These are phyloP conservation scores for Mormoops blainvillei DNA, from an alignment of 2,113 vertebrate genomes.

Conservation along the genomic window DNA sequence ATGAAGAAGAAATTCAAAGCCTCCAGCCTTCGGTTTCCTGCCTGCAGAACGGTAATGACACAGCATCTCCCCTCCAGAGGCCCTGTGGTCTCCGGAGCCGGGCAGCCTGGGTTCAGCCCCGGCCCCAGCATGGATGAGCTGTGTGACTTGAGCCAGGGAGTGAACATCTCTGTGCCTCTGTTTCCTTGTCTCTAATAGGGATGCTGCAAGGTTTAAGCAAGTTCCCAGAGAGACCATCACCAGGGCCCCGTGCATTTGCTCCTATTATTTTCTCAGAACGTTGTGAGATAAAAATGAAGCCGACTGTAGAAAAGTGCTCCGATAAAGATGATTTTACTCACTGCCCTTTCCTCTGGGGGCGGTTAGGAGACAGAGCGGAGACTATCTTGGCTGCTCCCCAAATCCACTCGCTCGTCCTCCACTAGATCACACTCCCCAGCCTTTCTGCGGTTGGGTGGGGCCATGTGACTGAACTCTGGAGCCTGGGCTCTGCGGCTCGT, in stretches of 20 bases:
- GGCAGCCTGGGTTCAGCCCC: neutral
- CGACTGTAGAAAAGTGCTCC: neutral
- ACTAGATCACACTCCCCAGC: neutral
- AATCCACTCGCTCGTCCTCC: neutral
- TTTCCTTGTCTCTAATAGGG: neutral
- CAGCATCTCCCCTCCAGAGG: rapidly evolving
- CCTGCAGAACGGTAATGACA: rapidly evolving
- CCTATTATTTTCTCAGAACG: neutral
- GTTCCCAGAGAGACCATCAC: neutral
- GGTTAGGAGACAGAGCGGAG: neutral
- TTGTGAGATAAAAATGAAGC: neutral
- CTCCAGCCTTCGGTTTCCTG: neutral
- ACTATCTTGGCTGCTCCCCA: neutral
- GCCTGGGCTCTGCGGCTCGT: neutral
- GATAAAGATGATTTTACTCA: neutral
- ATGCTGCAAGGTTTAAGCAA: neutral
- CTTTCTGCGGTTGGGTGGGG: neutral
- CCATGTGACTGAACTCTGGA: neutral
- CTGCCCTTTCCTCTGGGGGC: neutral
- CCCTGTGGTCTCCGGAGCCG: rapidly evolving
- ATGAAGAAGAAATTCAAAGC: neutral
- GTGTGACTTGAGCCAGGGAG: neutral
- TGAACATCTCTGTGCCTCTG: neutral
- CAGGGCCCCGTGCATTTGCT: neutral
- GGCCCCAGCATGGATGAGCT: rapidly evolving